Evolutionary conservation across 2,113 vertebrate species (phyloP), one percentile per base, ranked within the genome.

Genomic region (Casuarius casuarius): DNA sequence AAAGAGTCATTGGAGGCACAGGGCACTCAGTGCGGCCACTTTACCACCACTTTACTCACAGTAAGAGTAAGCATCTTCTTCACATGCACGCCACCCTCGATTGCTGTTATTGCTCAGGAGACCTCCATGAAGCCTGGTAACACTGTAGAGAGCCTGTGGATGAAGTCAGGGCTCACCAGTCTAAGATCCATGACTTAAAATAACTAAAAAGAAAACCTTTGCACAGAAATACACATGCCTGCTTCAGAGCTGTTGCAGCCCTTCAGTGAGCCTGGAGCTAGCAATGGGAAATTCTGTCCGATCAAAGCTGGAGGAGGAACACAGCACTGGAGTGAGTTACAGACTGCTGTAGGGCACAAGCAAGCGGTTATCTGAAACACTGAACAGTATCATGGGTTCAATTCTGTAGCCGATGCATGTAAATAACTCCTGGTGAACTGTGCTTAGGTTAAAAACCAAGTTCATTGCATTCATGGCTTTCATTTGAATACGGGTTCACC

Each of bases 391-490:
- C 48, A 25, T 0, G 5, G 40, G 63, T 42, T 82, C 89, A 87
- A 70, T 26, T 46, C 38, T 35, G 44, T 78, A 85, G 74, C 78
- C 84, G 40, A n/a, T 10, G 59, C 62, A 26, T 83, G 93, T 35
- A 94, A 96, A 68, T 94, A 92, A 95, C 81, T 94, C 87, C 77
- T 63, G 52, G 66, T 89, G 91, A 84, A 56, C 92, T 52, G 18
- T 52, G 80, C 52, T 51, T 0, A 1, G 84, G 86, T 96, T 93
- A 96, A 90, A 92, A 91, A 89, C 4, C 81, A 52, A 62, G 89
- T 76, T 95, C 76, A 82, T 21, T 5, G 29, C 0, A 1, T 67
- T 87, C 73, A n/a, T 70, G 84, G 90, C 76, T 87, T 72, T 56
- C 88, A 84, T 75, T 29, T 82, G 70, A 84, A 28, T 0, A 5